Conservation (phyloP, 2,797 vertebrate species). For the Myotis vivesi region DNA sequence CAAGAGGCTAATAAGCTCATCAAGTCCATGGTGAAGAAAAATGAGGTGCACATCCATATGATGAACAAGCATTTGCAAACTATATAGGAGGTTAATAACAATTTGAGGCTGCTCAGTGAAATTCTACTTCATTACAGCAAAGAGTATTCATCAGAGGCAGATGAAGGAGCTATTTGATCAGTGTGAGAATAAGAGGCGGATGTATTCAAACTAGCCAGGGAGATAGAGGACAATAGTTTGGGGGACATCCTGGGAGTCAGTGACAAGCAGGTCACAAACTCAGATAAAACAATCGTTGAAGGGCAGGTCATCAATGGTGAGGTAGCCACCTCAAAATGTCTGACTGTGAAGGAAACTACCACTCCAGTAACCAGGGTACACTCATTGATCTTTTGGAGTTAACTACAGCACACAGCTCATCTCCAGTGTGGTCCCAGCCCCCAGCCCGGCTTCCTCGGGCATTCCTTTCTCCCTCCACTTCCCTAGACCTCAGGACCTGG, state of each 20-base stretch:
- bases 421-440: constrained; percentile 64
- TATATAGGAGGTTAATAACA: constrained; percentile 92
- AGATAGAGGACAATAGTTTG: constrained; percentile 94
- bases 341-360: constrained; percentile 78
- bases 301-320: constrained; percentile 89
- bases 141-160: constrained; percentile 89
- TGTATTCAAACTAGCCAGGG: constrained; percentile 93
- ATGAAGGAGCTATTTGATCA: constrained; percentile 94
- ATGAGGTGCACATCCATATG: constrained; percentile 92
- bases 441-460: constrained; percentile 65
- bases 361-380: constrained; percentile 83
- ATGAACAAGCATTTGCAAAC: constrained; percentile 88
- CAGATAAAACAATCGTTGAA: constrained; percentile 92
- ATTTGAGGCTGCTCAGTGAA: constrained; percentile 93
- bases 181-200: constrained; percentile 93
- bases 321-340: constrained; percentile 81
- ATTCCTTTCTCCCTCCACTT: constrained; percentile 91
- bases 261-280: constrained; percentile 93
- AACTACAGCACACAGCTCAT: constrained; percentile 76
- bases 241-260: constrained; percentile 96
- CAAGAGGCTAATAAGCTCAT: constrained; percentile 96
- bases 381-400: constrained; percentile 92
- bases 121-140: constrained; percentile 93
- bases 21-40: constrained; percentile 98
- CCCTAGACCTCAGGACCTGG: constrained; percentile 80